Conservation (phyloP, 2,888 invertebrate genomes). For the Rhagium mordax region DNA sequence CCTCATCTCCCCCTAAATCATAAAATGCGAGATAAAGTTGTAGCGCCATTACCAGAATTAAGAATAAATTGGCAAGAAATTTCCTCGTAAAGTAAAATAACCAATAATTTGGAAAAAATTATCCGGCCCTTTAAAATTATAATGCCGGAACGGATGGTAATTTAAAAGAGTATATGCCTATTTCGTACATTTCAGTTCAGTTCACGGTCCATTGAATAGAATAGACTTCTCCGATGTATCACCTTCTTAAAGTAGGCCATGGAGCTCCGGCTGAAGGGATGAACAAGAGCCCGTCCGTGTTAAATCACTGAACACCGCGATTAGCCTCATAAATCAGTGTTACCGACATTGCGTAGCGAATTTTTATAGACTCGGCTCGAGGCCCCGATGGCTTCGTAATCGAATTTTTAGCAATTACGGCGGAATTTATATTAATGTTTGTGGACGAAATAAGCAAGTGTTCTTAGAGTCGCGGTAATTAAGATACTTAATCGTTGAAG, state of each 20-base stretch:
- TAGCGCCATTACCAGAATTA: not conserved
- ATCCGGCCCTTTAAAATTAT: conserved; percentile 1
- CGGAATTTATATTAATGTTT: conserved; percentile 25
- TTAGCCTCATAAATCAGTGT: conserved; percentile 35
- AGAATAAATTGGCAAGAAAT: conserved; percentile 17
- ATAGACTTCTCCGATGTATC: conserved; percentile 27
- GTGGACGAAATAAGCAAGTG: conserved; percentile 10
- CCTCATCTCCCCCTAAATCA: not conserved
- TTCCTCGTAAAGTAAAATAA: not conserved
- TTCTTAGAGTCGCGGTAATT: not conserved
- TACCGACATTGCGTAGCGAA: conserved; percentile 25
- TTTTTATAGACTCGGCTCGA: conserved; percentile 32
- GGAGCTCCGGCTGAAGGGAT: conserved; percentile 8
- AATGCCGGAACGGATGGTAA: not conserved
- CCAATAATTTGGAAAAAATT: conserved; percentile 21
- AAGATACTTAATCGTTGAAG: not conserved
- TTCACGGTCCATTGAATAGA: conserved; percentile 21
- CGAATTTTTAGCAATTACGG: conserved; percentile 34
- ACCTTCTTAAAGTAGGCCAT: conserved; percentile 18
- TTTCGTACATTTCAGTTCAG: conserved; percentile 3
- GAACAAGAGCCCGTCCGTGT: conserved; percentile 28
- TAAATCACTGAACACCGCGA: conserved; percentile 37
- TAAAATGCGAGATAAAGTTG: not conserved
- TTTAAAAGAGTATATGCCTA: conserved; percentile 21
- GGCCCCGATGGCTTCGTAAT: conserved; percentile 17